These are phyloP conservation scores for Sinella curviseta DNA, from an alignment of 1,140 invertebrate species.

Conservation along the genomic window DNA sequence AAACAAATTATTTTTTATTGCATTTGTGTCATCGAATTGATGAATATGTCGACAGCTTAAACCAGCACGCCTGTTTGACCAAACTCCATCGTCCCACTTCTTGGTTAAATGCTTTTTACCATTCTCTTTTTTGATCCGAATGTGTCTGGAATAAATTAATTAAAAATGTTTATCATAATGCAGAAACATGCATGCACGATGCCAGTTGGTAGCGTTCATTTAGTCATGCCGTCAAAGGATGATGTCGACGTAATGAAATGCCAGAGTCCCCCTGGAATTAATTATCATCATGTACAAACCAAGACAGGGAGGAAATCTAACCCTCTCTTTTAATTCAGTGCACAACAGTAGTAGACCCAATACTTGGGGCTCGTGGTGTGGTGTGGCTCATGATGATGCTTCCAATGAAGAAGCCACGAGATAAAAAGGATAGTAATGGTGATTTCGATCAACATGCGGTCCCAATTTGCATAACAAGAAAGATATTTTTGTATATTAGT, in stretches of 20 bases:
- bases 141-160: no score
- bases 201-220: neutral
- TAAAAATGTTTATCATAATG: no score
- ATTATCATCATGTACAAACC: neutral
- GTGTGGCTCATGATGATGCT: neutral
- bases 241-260: neutral
- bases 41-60: neutral
- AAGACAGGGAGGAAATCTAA: neutral
- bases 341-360: no score
- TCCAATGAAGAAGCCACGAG: neutral
- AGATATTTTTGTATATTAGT: neutral
- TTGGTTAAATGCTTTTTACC: neutral
- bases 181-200: neutral
- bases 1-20: neutral
- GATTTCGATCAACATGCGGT: slow-evolving; percentile 14
- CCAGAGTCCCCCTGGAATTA: neutral
- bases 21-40: neutral
- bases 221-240: neutral
- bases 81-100: neutral
- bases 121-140: no score
- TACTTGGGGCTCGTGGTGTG: no score
- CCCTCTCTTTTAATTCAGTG: neutral
- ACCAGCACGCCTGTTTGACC: neutral
- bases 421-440: neutral
- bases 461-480: slow-evolving; percentile 21